These are phyloP conservation scores for Myoxocephalus aenaeus DNA, from an alignment of 2,797 vertebrate genomes.

Conservation along the genomic window DNA sequence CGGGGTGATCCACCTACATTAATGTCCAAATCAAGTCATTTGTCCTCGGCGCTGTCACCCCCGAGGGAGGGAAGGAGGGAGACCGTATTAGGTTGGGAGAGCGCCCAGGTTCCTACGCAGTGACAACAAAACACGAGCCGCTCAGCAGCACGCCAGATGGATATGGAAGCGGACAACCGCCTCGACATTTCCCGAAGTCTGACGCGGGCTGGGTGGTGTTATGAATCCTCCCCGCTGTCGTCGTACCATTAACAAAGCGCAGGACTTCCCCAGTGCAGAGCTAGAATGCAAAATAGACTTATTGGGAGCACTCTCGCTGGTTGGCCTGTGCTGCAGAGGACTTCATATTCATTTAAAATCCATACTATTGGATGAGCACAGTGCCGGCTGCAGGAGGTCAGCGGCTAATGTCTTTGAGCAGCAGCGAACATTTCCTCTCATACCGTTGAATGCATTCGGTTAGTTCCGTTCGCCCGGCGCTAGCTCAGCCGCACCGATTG, in stretches of 20 bases:
- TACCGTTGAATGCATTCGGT: constrained; percentile 28
- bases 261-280: constrained; percentile 49
- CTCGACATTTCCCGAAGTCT: constrained; percentile 65
- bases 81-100: constrained; percentile 77
- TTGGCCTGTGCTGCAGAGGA: constrained; percentile 8
- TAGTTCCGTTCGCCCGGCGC: constrained; percentile 36
- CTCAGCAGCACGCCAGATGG: constrained; percentile 60
- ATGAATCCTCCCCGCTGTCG: constrained; percentile 13
- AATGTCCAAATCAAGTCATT: constrained; percentile 74
- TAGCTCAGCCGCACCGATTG: constrained; percentile 47
- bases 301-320: not conserved
- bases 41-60: constrained; percentile 69
- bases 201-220: constrained; percentile 39
- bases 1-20: constrained; percentile 73
- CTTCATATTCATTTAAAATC: constrained; percentile 40
- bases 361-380: constrained; percentile 29
- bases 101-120: constrained; percentile 62
- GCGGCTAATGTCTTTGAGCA: constrained; percentile 45
- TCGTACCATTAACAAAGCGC: constrained; percentile 22
- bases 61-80: constrained; percentile 46
- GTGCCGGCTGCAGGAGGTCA: constrained; percentile 30
- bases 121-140: constrained; percentile 67
- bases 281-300: constrained; percentile 39
- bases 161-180: constrained; percentile 70
- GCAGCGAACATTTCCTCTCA: constrained; percentile 32